phyloP scores from a whole-genome alignment of 2,113 vertebrate species.

The Phodopus roborovskii region DNA sequence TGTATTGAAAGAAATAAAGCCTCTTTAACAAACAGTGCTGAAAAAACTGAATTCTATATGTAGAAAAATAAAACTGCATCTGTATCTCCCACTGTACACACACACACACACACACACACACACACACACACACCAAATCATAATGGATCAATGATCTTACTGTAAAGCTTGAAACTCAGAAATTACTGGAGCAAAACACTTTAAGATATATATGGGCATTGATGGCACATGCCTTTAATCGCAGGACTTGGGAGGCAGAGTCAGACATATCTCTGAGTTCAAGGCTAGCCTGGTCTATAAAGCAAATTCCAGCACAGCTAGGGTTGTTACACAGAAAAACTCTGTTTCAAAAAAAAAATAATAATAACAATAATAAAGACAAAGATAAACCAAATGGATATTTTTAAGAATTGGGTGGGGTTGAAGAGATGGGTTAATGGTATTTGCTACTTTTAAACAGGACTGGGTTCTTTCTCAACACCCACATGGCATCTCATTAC shows the following conservation, averaged over 20 bases:
- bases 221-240: not conserved
- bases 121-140: not conserved
- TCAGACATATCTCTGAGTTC: not conserved
- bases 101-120: not conserved
- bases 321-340: not conserved
- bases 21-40: not conserved
- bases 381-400: not conserved
- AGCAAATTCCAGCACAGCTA: not conserved
- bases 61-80: not conserved
- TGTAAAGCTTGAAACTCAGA: not conserved
- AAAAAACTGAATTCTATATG: not conserved
- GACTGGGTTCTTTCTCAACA: not conserved
- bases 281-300: not conserved
- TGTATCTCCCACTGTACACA: not conserved
- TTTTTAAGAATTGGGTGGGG: not conserved
- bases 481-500: not conserved
- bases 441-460: not conserved
- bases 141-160: not conserved
- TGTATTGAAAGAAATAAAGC: not conserved
- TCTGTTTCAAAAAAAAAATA: not conserved
- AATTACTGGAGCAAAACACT: not conserved
- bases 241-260: not conserved
- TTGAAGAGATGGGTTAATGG: not conserved
- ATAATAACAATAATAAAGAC: not conserved
- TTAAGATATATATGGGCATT: not conserved